These are phyloP conservation scores for Musca vetustissima DNA, from an alignment of 1,140 invertebrate species.

Conservation along the genomic window DNA sequence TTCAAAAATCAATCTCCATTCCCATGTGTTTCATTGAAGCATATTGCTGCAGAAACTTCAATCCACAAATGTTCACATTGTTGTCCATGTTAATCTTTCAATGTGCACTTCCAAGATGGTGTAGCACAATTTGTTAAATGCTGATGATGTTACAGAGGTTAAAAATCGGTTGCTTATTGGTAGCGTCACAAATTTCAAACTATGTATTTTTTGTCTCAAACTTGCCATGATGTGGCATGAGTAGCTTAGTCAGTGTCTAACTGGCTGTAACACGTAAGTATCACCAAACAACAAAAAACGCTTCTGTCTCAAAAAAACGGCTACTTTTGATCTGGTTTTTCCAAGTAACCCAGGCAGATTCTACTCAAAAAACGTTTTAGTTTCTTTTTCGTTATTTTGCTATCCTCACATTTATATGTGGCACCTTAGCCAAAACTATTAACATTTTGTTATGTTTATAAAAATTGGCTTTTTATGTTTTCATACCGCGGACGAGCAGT, in stretches of 20 bases:
- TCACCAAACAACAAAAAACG: background rate
- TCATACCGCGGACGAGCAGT: background rate
- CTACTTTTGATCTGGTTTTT: slow-evolving; percentile 18
- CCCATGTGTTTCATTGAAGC: too few relatives aligned
- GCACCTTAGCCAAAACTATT: background rate
- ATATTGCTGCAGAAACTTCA: too few relatives aligned
- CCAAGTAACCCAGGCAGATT: background rate
- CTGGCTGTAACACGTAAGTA: too few relatives aligned
- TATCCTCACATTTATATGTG: background rate
- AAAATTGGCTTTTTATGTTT: slow-evolving; percentile 23
- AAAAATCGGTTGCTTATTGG: slow-evolving; percentile 16
- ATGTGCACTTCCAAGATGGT: too few relatives aligned
- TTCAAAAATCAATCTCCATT: too few relatives aligned
- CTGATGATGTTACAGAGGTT: slow-evolving; percentile 16
- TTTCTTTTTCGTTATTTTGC: background rate
- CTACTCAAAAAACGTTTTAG: background rate
- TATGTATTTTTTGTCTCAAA: too few relatives aligned
- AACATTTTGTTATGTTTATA: slow-evolving; percentile 18
- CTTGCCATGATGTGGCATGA: too few relatives aligned
- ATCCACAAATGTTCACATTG: too few relatives aligned
- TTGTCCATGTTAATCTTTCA: too few relatives aligned
- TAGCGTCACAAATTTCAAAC: background rate
- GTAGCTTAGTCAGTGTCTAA: background rate
- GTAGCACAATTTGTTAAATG: too few relatives aligned
- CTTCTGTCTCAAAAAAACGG: background rate